Percentiles rank a stretch among this genome's conserved stretches.
These are phyloP conservation scores for Helicoverpa zea DNA, from an alignment of 1,140 invertebrate species.

Conservation along the genomic window DNA sequence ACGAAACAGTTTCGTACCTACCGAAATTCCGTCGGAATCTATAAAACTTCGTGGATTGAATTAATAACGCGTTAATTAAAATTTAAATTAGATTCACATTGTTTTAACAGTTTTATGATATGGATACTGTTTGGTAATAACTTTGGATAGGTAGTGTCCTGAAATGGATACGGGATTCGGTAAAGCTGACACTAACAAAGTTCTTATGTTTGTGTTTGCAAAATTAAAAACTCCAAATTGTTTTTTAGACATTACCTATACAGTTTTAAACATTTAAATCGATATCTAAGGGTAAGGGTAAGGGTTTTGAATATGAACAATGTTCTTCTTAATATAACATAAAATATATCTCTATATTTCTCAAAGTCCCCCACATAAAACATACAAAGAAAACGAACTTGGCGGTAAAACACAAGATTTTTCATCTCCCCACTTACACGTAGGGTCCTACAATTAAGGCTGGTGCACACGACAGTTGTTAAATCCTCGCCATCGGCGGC, in stretches of 20 bases:
- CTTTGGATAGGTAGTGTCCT: neutral
- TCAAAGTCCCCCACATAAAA: no score
- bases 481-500: neutral
- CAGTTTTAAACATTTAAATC: no score
- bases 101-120: slow-evolving; percentile 8
- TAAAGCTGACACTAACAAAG: no score
- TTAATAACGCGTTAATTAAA: slow-evolving; percentile 20
- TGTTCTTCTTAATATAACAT: no score
- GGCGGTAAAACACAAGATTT: neutral
- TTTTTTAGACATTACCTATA: no score
- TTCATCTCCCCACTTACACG: neutral
- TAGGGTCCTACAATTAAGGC: slow-evolving; percentile 4
- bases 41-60: slow-evolving; percentile 26
- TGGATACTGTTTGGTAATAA: neutral
- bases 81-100: slow-evolving; percentile 22
- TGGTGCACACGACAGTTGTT: neutral
- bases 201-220: no score
- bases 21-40: neutral
- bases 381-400: neutral
- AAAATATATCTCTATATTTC: neutral
- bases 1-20: slow-evolving; percentile 6
- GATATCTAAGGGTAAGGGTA: no score
- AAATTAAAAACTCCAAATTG: no score
- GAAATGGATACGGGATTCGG: neutral
- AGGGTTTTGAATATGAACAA: no score